Evolutionary conservation across 2,113 vertebrate species (phyloP).

Genomic region (human (Homo sapiens)): DNA sequence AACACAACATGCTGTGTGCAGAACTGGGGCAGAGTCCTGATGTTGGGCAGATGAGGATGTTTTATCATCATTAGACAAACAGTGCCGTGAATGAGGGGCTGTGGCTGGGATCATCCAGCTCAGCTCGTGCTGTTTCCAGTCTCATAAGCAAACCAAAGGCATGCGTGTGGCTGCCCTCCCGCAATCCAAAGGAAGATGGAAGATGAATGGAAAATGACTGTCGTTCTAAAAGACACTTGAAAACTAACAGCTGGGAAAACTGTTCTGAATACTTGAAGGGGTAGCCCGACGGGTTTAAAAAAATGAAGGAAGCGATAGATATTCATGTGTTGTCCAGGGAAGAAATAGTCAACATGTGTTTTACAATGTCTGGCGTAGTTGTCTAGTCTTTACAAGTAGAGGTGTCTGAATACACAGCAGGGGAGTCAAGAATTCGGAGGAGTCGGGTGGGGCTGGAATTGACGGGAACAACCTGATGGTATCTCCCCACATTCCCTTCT

Average conservation of each 20-base stretch:
- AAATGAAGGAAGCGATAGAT: neutral
- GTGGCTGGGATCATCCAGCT: too few species aligned
- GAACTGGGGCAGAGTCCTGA: neutral
- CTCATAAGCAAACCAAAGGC: neutral
- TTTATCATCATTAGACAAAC: neutral
- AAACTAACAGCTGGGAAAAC: neutral
- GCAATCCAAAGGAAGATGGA: too few species aligned
- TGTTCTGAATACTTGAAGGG: neutral
- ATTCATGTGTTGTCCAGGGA: neutral
- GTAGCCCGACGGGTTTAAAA: neutral
- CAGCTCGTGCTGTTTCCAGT: neutral
- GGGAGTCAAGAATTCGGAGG: neutral
- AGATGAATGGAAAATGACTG: neutral
- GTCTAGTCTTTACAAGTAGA: neutral
- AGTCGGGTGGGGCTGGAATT: neutral
- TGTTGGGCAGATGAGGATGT: neutral
- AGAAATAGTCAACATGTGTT: neutral
- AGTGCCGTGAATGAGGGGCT: neutral
- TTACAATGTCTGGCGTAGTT: neutral
- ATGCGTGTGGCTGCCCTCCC: accelerated
- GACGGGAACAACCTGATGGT: neutral
- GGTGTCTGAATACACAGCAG: too few species aligned
- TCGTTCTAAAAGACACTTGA: neutral
- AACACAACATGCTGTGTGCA: neutral
- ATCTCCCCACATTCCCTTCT: neutral